phyloP scores from a whole-genome alignment of 2,888 invertebrate genomes.

The Trachelus iudaicus region DNA sequence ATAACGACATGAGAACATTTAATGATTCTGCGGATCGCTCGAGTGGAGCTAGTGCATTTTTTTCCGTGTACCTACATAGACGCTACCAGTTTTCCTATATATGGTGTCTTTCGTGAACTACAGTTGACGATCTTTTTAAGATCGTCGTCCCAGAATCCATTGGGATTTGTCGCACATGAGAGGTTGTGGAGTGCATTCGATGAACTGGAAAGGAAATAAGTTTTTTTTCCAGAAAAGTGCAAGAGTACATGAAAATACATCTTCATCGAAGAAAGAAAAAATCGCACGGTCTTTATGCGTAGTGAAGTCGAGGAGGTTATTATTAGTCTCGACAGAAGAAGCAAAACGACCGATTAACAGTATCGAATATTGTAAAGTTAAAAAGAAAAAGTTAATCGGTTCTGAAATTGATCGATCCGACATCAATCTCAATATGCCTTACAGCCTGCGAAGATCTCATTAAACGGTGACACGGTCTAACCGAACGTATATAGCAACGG shows the following conservation, averaged over 20 bases:
- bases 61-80: not conserved
- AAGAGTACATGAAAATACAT: not conserved
- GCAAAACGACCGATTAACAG: not conserved
- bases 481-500: not conserved
- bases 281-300: not conserved
- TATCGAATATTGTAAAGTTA: not conserved
- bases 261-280: not conserved
- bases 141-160: not conserved
- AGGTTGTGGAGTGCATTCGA: not conserved
- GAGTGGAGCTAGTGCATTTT: not conserved
- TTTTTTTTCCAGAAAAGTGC: not conserved
- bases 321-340: not conserved
- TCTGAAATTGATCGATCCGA: not conserved
- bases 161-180: not conserved
- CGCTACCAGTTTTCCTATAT: not conserved
- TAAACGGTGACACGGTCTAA: not conserved
- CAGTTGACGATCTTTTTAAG: not conserved
- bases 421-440: not conserved
- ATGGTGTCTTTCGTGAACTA: not conserved
- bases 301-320: not conserved
- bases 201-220: not conserved
- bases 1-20: not conserved
- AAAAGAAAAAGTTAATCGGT: not conserved
- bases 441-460: not conserved
- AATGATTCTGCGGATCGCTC: not conserved